Evolutionary conservation across 2,888 invertebrate species (phyloP).

Genomic region (Epistrophella euchroma): DNA sequence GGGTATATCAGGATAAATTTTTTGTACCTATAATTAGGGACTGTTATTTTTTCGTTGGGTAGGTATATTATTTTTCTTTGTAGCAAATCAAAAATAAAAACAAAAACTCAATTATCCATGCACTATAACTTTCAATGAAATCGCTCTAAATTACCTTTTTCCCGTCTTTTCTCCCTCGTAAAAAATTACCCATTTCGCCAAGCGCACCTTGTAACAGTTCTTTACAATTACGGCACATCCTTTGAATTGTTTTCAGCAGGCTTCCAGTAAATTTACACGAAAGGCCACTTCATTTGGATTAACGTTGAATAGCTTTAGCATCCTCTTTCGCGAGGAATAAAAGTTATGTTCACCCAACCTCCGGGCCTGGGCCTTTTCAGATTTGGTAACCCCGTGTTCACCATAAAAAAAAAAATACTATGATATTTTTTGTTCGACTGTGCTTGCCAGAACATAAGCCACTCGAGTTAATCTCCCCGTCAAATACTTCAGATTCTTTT

Average conservation of each 20-base stretch:
- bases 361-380: no score
- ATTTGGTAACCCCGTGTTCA: no score
- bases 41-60: no score
- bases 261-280: slow-evolving; percentile 63
- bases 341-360: neutral
- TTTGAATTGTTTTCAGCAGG: slow-evolving; percentile 28
- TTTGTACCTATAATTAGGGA: no score
- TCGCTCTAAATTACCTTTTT: neutral
- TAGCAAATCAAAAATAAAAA: neutral
- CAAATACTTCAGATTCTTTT: slow-evolving; percentile 67
- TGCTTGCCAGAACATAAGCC: slow-evolving; percentile 31
- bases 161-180: neutral
- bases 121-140: neutral
- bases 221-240: slow-evolving; percentile 32
- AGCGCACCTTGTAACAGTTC: neutral
- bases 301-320: slow-evolving; percentile 38
- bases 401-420: slow-evolving; percentile 36
- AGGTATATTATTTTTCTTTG: no score
- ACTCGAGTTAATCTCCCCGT: slow-evolving; percentile 63
- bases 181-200: neutral
- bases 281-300: slow-evolving; percentile 67
- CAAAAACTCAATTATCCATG: neutral
- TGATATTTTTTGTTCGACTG: slow-evolving; percentile 17
- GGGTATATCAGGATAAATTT: no score
- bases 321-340: slow-evolving; percentile 12